Base-by-base conservation (phyloP, 2,888 invertebrate species). In the Zaprionus lineosus region DNA sequence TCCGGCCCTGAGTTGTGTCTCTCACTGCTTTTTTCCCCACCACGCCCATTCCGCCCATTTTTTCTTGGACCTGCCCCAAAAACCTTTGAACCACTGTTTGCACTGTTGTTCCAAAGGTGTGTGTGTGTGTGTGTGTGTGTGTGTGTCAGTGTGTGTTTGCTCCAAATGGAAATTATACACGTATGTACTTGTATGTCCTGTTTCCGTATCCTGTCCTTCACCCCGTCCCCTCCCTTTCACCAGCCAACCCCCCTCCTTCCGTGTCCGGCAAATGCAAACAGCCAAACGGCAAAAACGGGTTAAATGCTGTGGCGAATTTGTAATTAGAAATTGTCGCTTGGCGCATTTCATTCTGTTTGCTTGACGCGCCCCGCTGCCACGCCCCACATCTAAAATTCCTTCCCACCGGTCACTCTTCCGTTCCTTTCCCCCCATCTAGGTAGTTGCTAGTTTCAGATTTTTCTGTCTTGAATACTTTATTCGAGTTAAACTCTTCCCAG, bases 221-320 rank as follows among this genome's bases (percentile, higher is more conserved):
- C 3, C 2, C 11, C 8, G 8, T 24, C 39, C 2, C 16, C 33
- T 14, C 8, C 3, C 8, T 8, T 15, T 29, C 2, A 1, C 3
- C 4, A 3, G 7, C 4, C 24, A 6, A 1, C 3, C 14, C 37
- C 11, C 39, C 6, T 2, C 34, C 29, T 6, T 1, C 21, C 14
- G 4, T 3, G 14, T 41, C 14, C 50, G 19, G 14, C 24, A 26
- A 67, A 50, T 29, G 75, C 72, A 75, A 74, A 75, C 84, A 66
- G 69, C 67, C 72, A 75, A 74, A 75, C 84, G 64, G 69, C 67
- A 76, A 70, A 79, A 83, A 84, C 81, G 77, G 77, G 71, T 84
- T 83, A 84, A 86, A 86, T 79, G 75, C 77, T 87, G 83, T 83
- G 86, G 86, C 82, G 84, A 87, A 88, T 88, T 87, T 76, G 86